These are phyloP conservation scores for Leptinotarsa tumamoca DNA, from an alignment of 2,888 invertebrate genomes.

Conservation along the genomic window DNA sequence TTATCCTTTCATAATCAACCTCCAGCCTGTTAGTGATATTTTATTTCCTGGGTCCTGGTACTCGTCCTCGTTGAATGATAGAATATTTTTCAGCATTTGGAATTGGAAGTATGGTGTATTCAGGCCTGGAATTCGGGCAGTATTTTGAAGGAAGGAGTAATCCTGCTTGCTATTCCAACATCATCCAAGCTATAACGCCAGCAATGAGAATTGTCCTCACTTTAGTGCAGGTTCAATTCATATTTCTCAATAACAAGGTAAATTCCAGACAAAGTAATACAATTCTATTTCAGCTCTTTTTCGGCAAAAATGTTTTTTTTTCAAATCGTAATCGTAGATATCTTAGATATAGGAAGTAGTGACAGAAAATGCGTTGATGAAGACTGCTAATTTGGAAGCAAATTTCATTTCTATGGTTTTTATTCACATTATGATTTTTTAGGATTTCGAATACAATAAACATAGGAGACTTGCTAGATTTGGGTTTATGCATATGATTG, in stretches of 20 bases:
- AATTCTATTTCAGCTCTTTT: too few relatives aligned
- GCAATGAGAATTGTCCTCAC: constrained; percentile 95
- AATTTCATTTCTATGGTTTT: too few relatives aligned
- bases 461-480: constrained; percentile 92
- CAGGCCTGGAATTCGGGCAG: constrained; percentile 94
- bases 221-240: constrained; percentile 98
- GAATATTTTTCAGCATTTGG: constrained; percentile 82
- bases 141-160: constrained; percentile 93
- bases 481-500: constrained; percentile 99
- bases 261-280: constrained; percentile 36
- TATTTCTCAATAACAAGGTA: constrained; percentile 97
- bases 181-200: constrained; percentile 89
- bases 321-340: too few relatives aligned
- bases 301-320: too few relatives aligned
- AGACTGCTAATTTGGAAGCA: too few relatives aligned
- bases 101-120: constrained; percentile 97
- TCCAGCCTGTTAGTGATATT: too few relatives aligned
- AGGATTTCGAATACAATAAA: constrained; percentile 92
- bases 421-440: constrained; percentile 52
- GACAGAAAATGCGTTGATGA: too few relatives aligned
- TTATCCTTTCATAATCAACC: too few relatives aligned
- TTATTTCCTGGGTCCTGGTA: not conserved
- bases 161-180: constrained; percentile 88
- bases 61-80: too few relatives aligned
- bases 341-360: too few relatives aligned